These are phyloP conservation scores for Malacoraja senta DNA, from an alignment of 2,797 vertebrate species.

Conservation along the genomic window DNA sequence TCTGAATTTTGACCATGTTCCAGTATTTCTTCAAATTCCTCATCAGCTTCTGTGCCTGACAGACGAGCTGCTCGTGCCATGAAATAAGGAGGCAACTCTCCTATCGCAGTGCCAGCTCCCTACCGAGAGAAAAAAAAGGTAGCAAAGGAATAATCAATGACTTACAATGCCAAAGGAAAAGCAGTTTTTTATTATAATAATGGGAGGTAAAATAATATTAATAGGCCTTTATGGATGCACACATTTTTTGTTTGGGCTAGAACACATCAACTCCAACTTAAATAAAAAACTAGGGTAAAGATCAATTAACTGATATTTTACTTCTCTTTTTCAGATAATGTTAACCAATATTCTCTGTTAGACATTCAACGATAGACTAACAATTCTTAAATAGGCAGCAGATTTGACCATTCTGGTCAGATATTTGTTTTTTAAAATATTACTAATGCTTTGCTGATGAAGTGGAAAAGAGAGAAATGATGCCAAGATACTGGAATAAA, in stretches of 20 bases:
- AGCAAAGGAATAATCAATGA: background rate
- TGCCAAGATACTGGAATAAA: background rate
- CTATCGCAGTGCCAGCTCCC: constrained; percentile 94
- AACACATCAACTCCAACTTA: background rate
- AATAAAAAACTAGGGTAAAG: background rate
- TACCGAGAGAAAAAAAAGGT: constrained; percentile 44
- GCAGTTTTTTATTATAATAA: background rate
- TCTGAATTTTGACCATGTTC: constrained; percentile 83
- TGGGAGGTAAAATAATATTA: constrained; percentile 39
- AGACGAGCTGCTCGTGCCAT: constrained; percentile 93
- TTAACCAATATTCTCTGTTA: background rate
- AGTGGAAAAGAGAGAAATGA: background rate
- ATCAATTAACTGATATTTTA: background rate
- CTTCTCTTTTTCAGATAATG: background rate
- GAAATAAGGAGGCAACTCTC: constrained; percentile 93
- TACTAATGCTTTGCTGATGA: background rate
- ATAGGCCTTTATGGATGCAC: background rate
- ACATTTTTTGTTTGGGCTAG: background rate
- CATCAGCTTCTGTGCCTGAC: constrained; percentile 89
- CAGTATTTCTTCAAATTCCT: constrained; percentile 98
- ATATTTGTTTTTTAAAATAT: background rate
- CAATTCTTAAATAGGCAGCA: background rate
- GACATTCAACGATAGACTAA: background rate
- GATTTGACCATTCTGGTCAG: background rate
- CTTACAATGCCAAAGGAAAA: background rate